Conservation (phyloP, 2,113 vertebrate genomes). For the Lamprologus ornatipinnis region DNA sequence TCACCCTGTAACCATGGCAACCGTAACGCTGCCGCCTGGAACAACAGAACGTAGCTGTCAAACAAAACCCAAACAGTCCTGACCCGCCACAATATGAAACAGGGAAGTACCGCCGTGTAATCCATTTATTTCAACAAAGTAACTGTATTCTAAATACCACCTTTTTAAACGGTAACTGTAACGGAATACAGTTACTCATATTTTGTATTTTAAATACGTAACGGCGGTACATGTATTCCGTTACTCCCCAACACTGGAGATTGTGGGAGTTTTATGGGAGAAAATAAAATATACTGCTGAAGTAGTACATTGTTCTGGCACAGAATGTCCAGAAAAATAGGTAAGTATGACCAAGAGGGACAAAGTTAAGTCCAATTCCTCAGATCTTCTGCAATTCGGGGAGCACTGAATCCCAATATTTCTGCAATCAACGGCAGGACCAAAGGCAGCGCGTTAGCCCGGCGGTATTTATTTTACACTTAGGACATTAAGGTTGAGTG, state of each 20-base stretch:
- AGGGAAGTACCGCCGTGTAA: too few species aligned
- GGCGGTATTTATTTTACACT: background rate
- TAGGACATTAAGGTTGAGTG: background rate
- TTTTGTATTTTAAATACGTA: too few species aligned
- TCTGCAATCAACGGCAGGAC: background rate
- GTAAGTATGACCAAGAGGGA: background rate
- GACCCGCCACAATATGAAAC: too few species aligned
- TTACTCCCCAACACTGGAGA: background rate
- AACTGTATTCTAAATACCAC: too few species aligned
- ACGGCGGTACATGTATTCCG: too few species aligned
- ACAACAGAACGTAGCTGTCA: too few species aligned
- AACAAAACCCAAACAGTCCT: too few species aligned
- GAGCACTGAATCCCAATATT: background rate
- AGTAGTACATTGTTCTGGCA: background rate
- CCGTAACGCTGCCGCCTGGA: too few species aligned
- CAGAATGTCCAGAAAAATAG: background rate
- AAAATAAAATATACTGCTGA: background rate
- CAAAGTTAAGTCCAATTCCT: background rate
- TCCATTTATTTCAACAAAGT: too few species aligned
- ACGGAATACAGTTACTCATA: too few species aligned
- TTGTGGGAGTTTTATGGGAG: background rate
- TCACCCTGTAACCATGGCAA: too few species aligned
- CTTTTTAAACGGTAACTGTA: too few species aligned
- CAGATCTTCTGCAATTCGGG: background rate
- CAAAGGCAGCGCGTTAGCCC: background rate